Evolutionary conservation across 30 jellyfish, hydroid and myxozoan species (phyloP).

Genomic region (Turritopsis dohrnii): DNA sequence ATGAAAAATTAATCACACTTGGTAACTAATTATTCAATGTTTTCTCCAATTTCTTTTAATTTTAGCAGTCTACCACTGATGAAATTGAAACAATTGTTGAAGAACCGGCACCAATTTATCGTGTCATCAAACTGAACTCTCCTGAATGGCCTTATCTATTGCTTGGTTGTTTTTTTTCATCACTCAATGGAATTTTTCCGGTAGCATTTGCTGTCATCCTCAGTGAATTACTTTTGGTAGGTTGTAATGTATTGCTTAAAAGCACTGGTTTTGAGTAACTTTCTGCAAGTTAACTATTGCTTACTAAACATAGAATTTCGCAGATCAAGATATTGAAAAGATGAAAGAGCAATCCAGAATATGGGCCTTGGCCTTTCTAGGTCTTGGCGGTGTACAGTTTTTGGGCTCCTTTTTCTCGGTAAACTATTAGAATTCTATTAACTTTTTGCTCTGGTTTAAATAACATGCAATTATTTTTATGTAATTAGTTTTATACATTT

Average conservation of each 20-base stretch:
- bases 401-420: conserved; percentile 66
- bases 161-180: conserved; percentile 51
- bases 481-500: background rate
- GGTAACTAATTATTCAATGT: too few relatives aligned
- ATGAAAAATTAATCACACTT: too few relatives aligned
- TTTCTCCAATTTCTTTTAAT: background rate
- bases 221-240: conserved; percentile 81
- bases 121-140: conserved; percentile 54
- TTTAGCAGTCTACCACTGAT: background rate
- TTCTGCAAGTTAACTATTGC: too few relatives aligned
- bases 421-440: conserved; percentile 20
- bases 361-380: conserved; percentile 86
- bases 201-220: conserved; percentile 89
- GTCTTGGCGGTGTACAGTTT: conserved; percentile 72
- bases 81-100: conserved; percentile 24
- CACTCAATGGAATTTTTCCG: conserved; percentile 95
- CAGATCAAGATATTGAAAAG: conserved; percentile 28
- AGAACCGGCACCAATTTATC: conserved; percentile 60
- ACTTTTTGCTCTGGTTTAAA: too few relatives aligned
- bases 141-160: conserved; percentile 84
- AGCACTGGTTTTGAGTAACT: too few relatives aligned
- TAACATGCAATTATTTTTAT: too few relatives aligned
- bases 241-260: too few relatives aligned
- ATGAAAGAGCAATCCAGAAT: conserved; percentile 53
- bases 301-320: conserved; percentile 55